Base-by-base conservation (phyloP, 2,113 vertebrate genomes). In the Crypturellus undulatus region DNA sequence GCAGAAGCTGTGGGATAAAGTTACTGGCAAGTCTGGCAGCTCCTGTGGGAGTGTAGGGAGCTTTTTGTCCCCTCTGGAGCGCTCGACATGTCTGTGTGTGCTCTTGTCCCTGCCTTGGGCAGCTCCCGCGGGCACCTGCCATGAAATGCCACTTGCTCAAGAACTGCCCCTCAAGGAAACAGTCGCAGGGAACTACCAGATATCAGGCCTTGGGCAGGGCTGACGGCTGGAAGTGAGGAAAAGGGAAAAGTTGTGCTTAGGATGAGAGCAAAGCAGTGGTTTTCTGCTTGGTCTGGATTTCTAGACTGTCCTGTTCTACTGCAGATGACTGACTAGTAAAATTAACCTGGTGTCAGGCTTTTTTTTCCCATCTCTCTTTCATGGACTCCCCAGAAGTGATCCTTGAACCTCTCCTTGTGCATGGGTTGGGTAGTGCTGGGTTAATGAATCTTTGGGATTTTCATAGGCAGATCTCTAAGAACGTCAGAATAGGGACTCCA, bases 21-120 rank as follows among this genome's bases (percentile, higher is more conserved):
- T 16, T 26, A 12, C n/a, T 69, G 70, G 47, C 21, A 11, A 0
- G 0, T 4, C 10, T 47, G 52, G 42, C 12, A 43, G 34, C 6
- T 82, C 84, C 69, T 36, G 62, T 52, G 25, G 72, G 36, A 63
- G 15, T 43, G 32, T 1, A 1, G 58, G 22, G 2, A 13, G 13
- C 9, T 59, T 58, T 60, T 63, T 54, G 3, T 42, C 26, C 10
- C 5, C 5, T 6, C 2, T 20, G 25, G n/a, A 9, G 9, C 21
- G 22, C 45, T 75, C 38, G 21, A 2, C 19, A 40, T 26, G 7
- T 3, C 9, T 5, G 8, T 4, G 43, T 14, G 3, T 38, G 28
- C 32, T 2, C 25, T 9, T 6, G 25, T 67, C 12, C 28, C 49
- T 64, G 42, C 70, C 69, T 14, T 40, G 18, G 59, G 75, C 28